phyloP scores from a whole-genome alignment of 2,113 vertebrate genomes.

The Otolemur garnettii region DNA sequence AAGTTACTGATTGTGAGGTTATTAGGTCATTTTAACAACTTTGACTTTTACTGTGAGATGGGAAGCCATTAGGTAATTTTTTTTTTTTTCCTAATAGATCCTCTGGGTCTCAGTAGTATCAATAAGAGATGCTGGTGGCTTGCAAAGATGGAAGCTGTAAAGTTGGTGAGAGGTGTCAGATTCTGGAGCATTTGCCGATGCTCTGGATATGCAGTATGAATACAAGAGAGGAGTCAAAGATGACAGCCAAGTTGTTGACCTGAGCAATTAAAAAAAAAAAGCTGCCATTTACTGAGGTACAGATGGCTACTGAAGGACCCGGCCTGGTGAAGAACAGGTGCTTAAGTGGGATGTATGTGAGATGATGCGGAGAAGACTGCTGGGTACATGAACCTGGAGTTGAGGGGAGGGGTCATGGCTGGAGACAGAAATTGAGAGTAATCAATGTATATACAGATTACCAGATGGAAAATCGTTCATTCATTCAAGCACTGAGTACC shows the following conservation, averaged over 20 bases:
- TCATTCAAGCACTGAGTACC: background rate
- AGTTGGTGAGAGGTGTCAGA: background rate
- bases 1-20: background rate
- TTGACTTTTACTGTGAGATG: background rate
- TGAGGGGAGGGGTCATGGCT: background rate
- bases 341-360: background rate
- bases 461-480: background rate
- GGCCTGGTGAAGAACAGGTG: background rate
- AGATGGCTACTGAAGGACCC: background rate
- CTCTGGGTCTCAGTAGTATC: fast-evolving
- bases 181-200: background rate
- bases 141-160: background rate
- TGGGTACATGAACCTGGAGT: background rate
- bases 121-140: background rate
- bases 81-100: no score
- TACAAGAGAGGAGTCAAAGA: background rate
- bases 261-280: background rate
- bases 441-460: background rate
- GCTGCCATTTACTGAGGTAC: background rate
- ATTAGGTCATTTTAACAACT: background rate
- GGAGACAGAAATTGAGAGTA: background rate
- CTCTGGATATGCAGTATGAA: background rate
- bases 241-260: background rate
- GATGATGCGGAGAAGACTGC: background rate
- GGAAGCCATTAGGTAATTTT: background rate